Evolutionary conservation across 2,113 vertebrate genomes (phyloP).

Genomic region (Hirundichthys speculiger): DNA sequence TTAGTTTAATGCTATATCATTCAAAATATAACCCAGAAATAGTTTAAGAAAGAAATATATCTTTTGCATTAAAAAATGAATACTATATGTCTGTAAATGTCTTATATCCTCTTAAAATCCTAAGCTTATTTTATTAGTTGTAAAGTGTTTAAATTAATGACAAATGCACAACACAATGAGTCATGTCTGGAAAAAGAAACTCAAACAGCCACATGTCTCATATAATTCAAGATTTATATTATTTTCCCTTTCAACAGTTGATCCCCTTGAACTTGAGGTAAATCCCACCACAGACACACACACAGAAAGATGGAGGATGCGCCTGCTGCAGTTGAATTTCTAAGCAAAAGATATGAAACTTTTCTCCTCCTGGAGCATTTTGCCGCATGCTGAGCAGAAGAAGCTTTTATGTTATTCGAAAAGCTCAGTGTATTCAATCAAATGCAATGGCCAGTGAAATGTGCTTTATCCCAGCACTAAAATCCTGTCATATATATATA

Average conservation of each 20-base stretch:
- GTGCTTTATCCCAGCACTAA: slow-evolving; percentile 32
- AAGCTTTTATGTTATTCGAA: slow-evolving; percentile 41
- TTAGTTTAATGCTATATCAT: not conserved
- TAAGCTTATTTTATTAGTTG: slow-evolving; percentile 29
- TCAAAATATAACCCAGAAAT: slow-evolving; percentile 4
- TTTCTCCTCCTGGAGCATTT: slow-evolving; percentile 26
- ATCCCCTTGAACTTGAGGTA: slow-evolving; percentile 43
- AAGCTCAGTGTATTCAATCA: slow-evolving; percentile 38
- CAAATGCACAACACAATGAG: slow-evolving; percentile 8
- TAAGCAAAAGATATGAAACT: slow-evolving; percentile 12
- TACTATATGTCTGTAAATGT: slow-evolving; percentile 1
- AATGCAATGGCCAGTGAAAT: slow-evolving; percentile 46
- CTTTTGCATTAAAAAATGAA: no score
- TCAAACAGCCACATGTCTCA: slow-evolving; percentile 21
- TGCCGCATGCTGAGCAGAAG: slow-evolving; percentile 26
- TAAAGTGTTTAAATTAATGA: slow-evolving; percentile 24
- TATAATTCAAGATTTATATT: slow-evolving; percentile 34
- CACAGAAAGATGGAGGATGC: not conserved
- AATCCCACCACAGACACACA: slow-evolving; percentile 27
- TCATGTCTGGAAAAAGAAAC: slow-evolving; percentile 35
- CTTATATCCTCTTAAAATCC: not conserved
- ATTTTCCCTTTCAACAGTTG: slow-evolving; percentile 30
- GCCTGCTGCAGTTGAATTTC: slow-evolving; percentile 31
- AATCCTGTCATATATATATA: slow-evolving; percentile 32
- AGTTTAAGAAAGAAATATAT: slow-evolving; percentile 2